Percentiles rank a stretch among this genome's conserved stretches.
These are phyloP conservation scores for Toxostoma redivivum DNA, from an alignment of 2,113 vertebrate species.

Conservation along the genomic window DNA sequence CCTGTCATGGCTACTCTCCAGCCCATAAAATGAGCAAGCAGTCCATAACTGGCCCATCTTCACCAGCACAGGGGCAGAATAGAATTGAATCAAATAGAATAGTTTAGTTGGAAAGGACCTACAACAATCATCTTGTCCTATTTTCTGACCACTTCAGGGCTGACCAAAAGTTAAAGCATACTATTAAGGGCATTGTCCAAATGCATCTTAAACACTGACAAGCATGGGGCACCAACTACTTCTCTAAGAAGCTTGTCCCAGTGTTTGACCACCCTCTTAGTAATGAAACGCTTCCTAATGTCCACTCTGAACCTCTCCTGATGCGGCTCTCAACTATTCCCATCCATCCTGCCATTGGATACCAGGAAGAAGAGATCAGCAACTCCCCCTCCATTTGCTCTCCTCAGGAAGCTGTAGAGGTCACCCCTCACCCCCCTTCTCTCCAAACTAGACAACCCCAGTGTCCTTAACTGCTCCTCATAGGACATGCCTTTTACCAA, in stretches of 20 bases:
- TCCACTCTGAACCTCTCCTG: background rate
- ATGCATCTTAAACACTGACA: background rate
- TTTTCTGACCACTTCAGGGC: background rate
- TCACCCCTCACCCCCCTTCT: background rate
- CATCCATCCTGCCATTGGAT: background rate
- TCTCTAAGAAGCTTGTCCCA: background rate
- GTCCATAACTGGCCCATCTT: background rate
- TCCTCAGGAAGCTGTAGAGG: background rate
- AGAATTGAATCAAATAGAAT: background rate
- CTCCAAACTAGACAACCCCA: background rate
- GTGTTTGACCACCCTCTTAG: background rate
- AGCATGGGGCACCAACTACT: background rate
- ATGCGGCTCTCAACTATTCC: background rate
- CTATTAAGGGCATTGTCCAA: background rate
- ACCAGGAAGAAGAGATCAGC: background rate
- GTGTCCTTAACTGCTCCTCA: background rate
- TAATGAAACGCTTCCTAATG: background rate
- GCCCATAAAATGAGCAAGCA: background rate
- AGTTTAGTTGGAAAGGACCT: background rate
- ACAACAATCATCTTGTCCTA: background rate
- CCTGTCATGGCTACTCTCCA: background rate
- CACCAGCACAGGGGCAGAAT: background rate
- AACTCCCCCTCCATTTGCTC: background rate
- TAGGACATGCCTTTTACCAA: background rate
- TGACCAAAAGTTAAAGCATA: background rate